Base-by-base conservation (phyloP, 1,140 invertebrate species). In the Microplitis demolitor region DNA sequence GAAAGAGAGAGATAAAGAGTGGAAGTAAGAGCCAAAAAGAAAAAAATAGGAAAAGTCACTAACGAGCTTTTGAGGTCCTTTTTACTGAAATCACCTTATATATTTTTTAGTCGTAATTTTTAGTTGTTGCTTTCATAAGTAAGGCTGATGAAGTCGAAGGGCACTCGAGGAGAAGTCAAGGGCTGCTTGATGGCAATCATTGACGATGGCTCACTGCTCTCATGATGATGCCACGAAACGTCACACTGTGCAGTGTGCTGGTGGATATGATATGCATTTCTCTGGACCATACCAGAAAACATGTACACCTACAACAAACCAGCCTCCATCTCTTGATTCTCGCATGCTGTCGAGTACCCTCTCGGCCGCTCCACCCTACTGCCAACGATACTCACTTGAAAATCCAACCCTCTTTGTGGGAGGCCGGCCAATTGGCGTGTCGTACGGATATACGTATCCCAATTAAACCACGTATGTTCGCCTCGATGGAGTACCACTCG, bases 301-400 rank as follows among this genome's bases (percentile, higher is more conserved):
- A 54, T 50, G 24, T 50, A 50, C 39, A 67, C n/a, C 16, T 54
- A 67, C 50, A 54, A 50, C 50, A 53, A 66, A 24, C 53, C 14
- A 58, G 66, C 50, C 50, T 67, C 31, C 66, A 67, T 54, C 50
- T 64, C 35, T 64, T 31, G 8, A 45, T 35, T n/a, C 39, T 50
- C 14, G 4, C 11, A n/a, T 11, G 35, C 24, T 56, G 63, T 72
- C 76, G 78, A 83, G 83, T 76, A 73, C 77, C 73, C 71, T 72
- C 83, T 84, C 77, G 71, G 78, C 78, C 74, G 82, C 83, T 84
- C 83, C 84, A 84, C 82, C 82, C 82, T 82, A 78, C 77, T 53
- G 74, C 74, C 79, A 77, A 72, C 74, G 76, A 67, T 80, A 75
- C 75, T 76, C 79, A 79, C 82, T 85, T 80, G 75, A 84, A 81